Conservation (phyloP, 2,797 vertebrate genomes). For the Oophaga sylvatica region DNA sequence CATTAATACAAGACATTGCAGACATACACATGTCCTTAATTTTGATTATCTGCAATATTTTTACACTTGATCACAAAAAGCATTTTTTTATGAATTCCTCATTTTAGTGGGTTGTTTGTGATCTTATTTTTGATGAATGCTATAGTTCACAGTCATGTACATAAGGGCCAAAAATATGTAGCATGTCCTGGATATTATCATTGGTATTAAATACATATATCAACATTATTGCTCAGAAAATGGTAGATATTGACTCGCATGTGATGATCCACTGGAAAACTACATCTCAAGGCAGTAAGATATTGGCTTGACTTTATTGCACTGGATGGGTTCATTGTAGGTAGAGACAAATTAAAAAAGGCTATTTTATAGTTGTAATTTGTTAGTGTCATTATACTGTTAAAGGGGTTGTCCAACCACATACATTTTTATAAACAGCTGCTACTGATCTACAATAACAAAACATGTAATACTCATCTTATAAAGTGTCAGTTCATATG, state of each 20-base stretch:
- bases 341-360: not conserved
- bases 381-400: not conserved
- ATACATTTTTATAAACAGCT: too few relatives aligned
- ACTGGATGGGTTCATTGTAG: not conserved
- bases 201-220: not conserved
- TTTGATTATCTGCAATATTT: not conserved
- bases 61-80: not conserved
- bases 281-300: not conserved
- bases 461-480: too few relatives aligned
- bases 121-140: not conserved
- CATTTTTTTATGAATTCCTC: not conserved
- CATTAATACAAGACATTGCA: not conserved
- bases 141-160: not conserved
- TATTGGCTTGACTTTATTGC: not conserved
- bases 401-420: too few relatives aligned
- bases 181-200: not conserved
- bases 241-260: not conserved
- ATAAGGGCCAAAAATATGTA: not conserved
- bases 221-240: not conserved
- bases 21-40: not conserved
- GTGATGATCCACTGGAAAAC: not conserved
- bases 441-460: too few relatives aligned
- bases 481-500: too few relatives aligned
- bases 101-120: not conserved
- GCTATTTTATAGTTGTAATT: not conserved